Base-by-base conservation (phyloP, 2,888 invertebrate genomes). In the Lepidocyrtoides sp. region DNA sequence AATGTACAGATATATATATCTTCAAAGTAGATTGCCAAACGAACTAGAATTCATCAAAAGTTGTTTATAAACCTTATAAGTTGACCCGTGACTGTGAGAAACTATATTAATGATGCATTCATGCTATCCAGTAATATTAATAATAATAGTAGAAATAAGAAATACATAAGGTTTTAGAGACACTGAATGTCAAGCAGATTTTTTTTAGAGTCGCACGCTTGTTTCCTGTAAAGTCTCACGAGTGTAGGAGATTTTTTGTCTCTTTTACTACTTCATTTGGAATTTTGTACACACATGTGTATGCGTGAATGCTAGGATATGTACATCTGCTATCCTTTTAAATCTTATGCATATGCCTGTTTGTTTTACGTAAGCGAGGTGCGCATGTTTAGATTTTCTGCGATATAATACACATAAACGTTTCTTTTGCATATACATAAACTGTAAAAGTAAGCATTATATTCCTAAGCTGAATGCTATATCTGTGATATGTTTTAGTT, bases 181-280 rank as follows among this genome's bases (percentile, higher is more conserved):
- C 41, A 44, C 1, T 44, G 44, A 83, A 66, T 66, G 83, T 66
- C 83, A 83, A 69, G 51, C 69, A 10, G 84, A 84, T 69, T 72
- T 84, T 54, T 32, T 44, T 66, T 7, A 41, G 36, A 32, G 54
- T 84, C 51, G 29, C 72, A 84, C 51, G 44, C 83, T 83, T 66
- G 63, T 54, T 83, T 83, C 48, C 83, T 44, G 48, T 10, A 32
- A 69, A 69, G 54, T 84, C 72, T 54, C 17, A 17, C 26, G 83
- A 48, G 48, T 17, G 32, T 69, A n/a, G 32, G 32, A 14, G 1
- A 41, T 26, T 72, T 0, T 0, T 69, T 17, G n/a, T 69, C 0
- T 17, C 20, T 69, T 32, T 41, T 41, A 17, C 44, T 77, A 75
- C 23, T 60, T 23, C n/a, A 14, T 66, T 66, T 12, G 29, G 32